Evolutionary conservation across 2,797 vertebrate genomes (phyloP).

Genomic region (Peromyscus attwateri): DNA sequence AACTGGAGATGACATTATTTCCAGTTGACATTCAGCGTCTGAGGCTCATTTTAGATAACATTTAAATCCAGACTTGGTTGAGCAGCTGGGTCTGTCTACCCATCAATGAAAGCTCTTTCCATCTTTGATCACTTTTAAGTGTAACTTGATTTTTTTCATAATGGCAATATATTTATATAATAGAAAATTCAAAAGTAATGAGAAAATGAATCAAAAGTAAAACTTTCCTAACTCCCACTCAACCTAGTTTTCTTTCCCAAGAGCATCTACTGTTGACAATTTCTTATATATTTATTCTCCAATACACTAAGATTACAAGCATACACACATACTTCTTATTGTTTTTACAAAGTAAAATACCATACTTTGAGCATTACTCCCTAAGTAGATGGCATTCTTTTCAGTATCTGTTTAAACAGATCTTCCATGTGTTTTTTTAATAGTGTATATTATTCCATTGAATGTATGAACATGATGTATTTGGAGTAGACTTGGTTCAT

Average conservation of each 20-base stretch:
- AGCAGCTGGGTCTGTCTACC: constrained; percentile 12
- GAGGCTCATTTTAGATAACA: constrained; percentile 52
- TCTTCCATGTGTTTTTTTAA: not conserved
- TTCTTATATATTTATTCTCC: not conserved
- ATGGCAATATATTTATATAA: not conserved
- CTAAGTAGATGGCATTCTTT: not conserved
- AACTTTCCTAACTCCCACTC: not conserved
- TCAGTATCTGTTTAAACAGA: not conserved
- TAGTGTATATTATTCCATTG: not conserved
- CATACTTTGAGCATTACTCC: not conserved
- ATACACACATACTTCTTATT: not conserved
- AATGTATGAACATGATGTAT: not conserved
- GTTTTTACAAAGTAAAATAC: not conserved
- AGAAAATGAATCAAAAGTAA: not conserved
- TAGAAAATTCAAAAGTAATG: constrained; percentile 30
- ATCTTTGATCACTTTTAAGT: not conserved
- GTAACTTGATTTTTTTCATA: not conserved
- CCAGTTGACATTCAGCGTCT: constrained; percentile 62
- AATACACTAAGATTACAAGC: not conserved
- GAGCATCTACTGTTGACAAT: not conserved
- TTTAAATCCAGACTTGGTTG: constrained; percentile 56
- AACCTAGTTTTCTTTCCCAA: not conserved
- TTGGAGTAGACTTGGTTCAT: not conserved
- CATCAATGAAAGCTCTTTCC: not conserved
- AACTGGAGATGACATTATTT: constrained; percentile 69